phyloP scores from a whole-genome alignment of 1,140 invertebrate genomes.

The Cotesia chilonis region DNA sequence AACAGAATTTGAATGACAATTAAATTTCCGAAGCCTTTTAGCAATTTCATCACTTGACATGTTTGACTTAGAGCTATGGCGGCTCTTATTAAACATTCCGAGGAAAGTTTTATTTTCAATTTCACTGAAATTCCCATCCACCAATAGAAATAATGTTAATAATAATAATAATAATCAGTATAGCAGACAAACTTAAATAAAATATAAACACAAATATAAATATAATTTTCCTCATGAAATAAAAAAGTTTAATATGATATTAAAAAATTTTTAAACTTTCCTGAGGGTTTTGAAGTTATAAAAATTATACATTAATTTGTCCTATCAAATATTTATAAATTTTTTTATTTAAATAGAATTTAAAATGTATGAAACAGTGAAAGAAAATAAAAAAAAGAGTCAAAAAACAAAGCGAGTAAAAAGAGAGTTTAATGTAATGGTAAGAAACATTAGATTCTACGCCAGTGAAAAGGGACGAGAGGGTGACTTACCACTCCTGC shows the following conservation, averaged over 20 bases:
- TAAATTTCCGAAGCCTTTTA: not conserved
- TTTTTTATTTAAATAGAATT: not conserved
- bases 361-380: conserved; percentile 15
- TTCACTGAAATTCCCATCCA: not conserved
- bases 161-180: no score
- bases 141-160: no score
- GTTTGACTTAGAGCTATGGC: not conserved
- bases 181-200: no score
- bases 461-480: conserved; percentile 22
- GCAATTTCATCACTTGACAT: conserved; percentile 11
- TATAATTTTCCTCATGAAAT: not conserved
- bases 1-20: not conserved
- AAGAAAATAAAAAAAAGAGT: not conserved
- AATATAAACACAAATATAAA: not conserved
- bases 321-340: not conserved
- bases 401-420: not conserved
- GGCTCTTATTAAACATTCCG: conserved; percentile 10
- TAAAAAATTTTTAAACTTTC: not conserved
- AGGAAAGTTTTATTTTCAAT: not conserved
- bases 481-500: conserved; percentile 22
- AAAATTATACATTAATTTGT: not conserved
- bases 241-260: not conserved
- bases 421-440: conserved; percentile 22
- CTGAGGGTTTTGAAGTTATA: not conserved
- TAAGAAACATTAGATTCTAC: conserved; percentile 17